These are phyloP conservation scores for Pandion haliaetus DNA, from an alignment of 2,113 vertebrate species.

Conservation along the genomic window DNA sequence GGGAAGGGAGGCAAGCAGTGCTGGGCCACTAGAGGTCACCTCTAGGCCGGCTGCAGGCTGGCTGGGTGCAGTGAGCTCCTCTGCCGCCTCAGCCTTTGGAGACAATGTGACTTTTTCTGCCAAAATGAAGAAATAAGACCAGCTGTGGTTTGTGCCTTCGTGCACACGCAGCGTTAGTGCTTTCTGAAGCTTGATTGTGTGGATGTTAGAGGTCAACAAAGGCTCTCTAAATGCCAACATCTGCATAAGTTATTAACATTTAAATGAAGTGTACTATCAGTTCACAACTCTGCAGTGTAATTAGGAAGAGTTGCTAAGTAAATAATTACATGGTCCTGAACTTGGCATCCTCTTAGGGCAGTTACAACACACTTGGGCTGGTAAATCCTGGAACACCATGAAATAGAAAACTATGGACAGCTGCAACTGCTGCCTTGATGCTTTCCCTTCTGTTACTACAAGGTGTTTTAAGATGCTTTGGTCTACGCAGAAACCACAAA, in stretches of 20 bases:
- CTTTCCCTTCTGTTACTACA: not conserved
- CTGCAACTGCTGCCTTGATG: not conserved
- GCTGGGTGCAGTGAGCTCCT: not conserved
- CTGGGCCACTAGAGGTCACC: constrained; percentile 61
- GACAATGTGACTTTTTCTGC: not conserved
- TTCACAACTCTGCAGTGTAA: not conserved
- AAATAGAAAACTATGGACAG: not conserved
- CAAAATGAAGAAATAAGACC: not conserved
- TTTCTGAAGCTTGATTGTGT: not conserved
- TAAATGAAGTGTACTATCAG: not conserved
- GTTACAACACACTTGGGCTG: not conserved
- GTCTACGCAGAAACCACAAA: not conserved
- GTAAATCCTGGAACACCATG: not conserved
- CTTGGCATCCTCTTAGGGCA: not conserved
- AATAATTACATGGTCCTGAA: not conserved
- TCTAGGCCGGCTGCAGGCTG: not conserved
- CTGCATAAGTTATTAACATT: not conserved
- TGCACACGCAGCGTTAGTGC: not conserved
- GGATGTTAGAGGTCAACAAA: not conserved
- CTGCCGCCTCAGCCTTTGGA: not conserved
- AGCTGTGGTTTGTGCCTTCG: not conserved
- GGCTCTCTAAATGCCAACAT: not conserved
- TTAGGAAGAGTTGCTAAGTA: not conserved
- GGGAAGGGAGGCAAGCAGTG: not conserved
- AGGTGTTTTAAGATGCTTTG: not conserved